Evolutionary conservation across 2,888 invertebrate species (phyloP), one percentile per base, ranked within the genome.

Genomic region (Itoplectis maculator): DNA sequence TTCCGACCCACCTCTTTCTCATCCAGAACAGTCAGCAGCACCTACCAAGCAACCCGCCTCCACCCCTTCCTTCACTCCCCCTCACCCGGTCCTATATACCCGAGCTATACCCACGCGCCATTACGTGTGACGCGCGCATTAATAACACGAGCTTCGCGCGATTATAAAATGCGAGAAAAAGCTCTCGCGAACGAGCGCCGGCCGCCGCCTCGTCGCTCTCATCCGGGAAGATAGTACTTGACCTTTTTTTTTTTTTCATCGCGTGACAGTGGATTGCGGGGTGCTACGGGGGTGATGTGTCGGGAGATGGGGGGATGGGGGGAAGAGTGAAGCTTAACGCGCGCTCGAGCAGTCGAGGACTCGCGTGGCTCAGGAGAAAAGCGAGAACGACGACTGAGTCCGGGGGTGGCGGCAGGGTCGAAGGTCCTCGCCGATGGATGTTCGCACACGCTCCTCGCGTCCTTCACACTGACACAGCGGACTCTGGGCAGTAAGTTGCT

Each of bases 81-180:
- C 15, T n/a, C n/a, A n/a, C n/a, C n/a, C n/a, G n/a, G n/a, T n/a
- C n/a, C n/a, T n/a, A n/a, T n/a, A n/a, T n/a, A n/a, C n/a, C n/a
- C n/a, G n/a, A n/a, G 3, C 65, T 18, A 2, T n/a, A 37, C 56
- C 15, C n/a, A 15, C 42, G 59, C 56, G 77, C 82, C 84, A 82
- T 84, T 84, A 84, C 84, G 79, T 79, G 84, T 84, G 82, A 84
- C 84, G 84, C 74, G 82, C 76, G 84, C 84, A 82, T 84, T 84
- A 84, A 84, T 84, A 84, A 84, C 84, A 69, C 47, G 82, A 51
- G 63, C 49, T 69, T 20, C n/a, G n/a, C n/a, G 76, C 82, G 84
- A 79, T 84, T 84, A 82, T 84, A 82, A 84, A 84, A 84, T 82
- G 79, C 75, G 84, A 84, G 78, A 84, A 84, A 84, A 81, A 84